Base-by-base conservation (phyloP, 2,888 invertebrate genomes). In the Polydesmus complanatus region DNA sequence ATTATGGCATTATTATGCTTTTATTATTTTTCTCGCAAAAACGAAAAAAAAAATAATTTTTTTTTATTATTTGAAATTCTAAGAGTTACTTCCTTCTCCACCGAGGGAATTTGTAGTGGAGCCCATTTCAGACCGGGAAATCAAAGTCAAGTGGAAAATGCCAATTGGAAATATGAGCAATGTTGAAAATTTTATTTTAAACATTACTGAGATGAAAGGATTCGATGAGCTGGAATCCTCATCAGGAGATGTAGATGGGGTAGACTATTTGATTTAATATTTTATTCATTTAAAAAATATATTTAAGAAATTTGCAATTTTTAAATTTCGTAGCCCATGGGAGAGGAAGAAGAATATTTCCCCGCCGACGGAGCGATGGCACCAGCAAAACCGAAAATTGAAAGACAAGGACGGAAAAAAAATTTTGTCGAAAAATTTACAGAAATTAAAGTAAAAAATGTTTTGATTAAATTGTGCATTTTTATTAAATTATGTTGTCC, bases 81-180 rank as follows among this genome's bases (percentile, higher is more conserved):
- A 74, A 85, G 85, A 85, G 73, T 75, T 85, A 1, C 77, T 89
- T 27, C 88, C 89, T 56, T 85, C 86, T 68, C 60, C 67, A 19
- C 69, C 89, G 22, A 79, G 82, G 72, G 79, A 81, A 64, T 79
- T 88, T 0, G 81, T 82, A 73, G 84, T 85, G 1, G 85, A 86
- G 67, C 80, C 85, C 5, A 71, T 86, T 11, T 83, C 83, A 52
- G 85, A 87, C 67, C 84, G 82, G 64, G 82, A 84, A 55, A 73
- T 88, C 2, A 82, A 82, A 69, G 80, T 88, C 1, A 78, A 82
- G 19, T 89, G 89, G 89, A 74, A 74, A 1, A 76, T 79, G 1
- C 87, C 88, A 0, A 69, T 76, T 3, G 79, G 82, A 57, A 82
- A 86, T 69, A 71, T 79, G 14, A 82, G 84, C 27, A 78, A 81